These are phyloP conservation scores for Thera britannica DNA, from an alignment of 2,888 invertebrate genomes.

Conservation along the genomic window DNA sequence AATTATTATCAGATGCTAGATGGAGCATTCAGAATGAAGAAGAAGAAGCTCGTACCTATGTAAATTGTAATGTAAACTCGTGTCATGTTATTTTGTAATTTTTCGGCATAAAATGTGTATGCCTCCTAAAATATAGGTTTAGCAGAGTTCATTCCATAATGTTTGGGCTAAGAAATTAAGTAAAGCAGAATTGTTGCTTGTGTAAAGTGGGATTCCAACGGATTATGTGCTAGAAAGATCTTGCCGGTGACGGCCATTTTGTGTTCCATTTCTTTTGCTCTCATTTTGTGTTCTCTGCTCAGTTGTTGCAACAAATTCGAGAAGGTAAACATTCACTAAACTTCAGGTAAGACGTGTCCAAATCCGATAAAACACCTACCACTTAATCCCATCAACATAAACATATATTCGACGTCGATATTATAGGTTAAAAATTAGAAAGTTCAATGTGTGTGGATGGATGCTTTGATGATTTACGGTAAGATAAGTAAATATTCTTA, in stretches of 20 bases:
- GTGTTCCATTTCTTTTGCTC: not conserved
- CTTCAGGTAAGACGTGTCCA: too few relatives aligned
- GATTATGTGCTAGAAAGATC: conserved; percentile 3
- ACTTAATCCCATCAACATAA: too few relatives aligned
- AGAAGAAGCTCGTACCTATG: too few relatives aligned
- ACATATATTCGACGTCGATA: too few relatives aligned
- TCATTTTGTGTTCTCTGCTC: not conserved
- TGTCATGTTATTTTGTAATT: not conserved
- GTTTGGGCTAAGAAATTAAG: not conserved
- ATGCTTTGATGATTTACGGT: too few relatives aligned
- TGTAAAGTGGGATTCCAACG: conserved; percentile 2
- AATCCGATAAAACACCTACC: too few relatives aligned
- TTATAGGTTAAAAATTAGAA: too few relatives aligned
- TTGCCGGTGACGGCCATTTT: conserved; percentile 19
- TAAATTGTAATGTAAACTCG: not conserved
- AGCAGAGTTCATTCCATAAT: not conserved
- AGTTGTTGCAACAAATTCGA: not conserved
- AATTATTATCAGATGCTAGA: too few relatives aligned
- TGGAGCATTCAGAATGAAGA: too few relatives aligned
- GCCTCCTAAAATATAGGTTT: not conserved
- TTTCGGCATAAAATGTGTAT: not conserved
- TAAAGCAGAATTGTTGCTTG: not conserved
- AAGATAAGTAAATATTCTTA: too few relatives aligned
- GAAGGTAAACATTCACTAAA: too few relatives aligned
- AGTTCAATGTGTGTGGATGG: too few relatives aligned